phyloP scores from a whole-genome alignment of 2,797 vertebrate species.

The Fistularia tabacaria region DNA sequence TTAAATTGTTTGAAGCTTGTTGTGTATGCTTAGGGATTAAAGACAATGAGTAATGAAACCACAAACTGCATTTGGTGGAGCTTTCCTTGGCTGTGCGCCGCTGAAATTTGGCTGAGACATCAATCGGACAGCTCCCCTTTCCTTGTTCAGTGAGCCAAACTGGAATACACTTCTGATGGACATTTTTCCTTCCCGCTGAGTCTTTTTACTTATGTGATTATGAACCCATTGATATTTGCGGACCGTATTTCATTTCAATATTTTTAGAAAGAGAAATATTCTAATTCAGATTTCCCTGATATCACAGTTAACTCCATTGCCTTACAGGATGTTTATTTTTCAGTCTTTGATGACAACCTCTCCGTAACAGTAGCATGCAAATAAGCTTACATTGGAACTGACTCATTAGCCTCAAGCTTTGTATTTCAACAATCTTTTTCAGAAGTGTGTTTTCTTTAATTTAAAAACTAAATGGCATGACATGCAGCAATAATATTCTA shows the following conservation, averaged over 20 bases:
- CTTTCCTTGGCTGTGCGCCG: slow-evolving; percentile 30
- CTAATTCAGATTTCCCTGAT: slow-evolving; percentile 1
- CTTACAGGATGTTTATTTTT: slow-evolving; percentile 26
- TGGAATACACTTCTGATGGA: slow-evolving; percentile 44
- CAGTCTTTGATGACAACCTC: slow-evolving; percentile 42
- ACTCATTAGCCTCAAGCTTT: slow-evolving; percentile 30
- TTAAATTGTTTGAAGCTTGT: slow-evolving; percentile 10
- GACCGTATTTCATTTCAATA: slow-evolving; percentile 27
- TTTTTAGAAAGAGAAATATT: slow-evolving; percentile 13
- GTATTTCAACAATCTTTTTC: slow-evolving; percentile 25
- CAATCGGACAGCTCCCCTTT: slow-evolving; percentile 41
- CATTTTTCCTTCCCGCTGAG: slow-evolving; percentile 30
- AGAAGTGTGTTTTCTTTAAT: slow-evolving; percentile 15
- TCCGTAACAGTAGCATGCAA: slow-evolving; percentile 30
- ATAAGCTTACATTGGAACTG: slow-evolving; percentile 25
- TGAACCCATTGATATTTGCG: slow-evolving; percentile 36
- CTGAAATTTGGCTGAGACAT: slow-evolving; percentile 54
- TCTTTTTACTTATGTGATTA: slow-evolving; percentile 42
- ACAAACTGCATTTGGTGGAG: slow-evolving; percentile 21
- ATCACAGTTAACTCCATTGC: slow-evolving; percentile 4
- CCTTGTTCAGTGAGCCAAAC: slow-evolving; percentile 32
- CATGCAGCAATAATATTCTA: background rate
- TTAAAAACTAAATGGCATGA: slow-evolving; percentile 14
- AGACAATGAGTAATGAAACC: slow-evolving; percentile 1
- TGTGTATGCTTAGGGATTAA: slow-evolving; percentile 29